Evolutionary conservation across 2,888 invertebrate genomes (phyloP).

Genomic region (Incurvaria masculella): DNA sequence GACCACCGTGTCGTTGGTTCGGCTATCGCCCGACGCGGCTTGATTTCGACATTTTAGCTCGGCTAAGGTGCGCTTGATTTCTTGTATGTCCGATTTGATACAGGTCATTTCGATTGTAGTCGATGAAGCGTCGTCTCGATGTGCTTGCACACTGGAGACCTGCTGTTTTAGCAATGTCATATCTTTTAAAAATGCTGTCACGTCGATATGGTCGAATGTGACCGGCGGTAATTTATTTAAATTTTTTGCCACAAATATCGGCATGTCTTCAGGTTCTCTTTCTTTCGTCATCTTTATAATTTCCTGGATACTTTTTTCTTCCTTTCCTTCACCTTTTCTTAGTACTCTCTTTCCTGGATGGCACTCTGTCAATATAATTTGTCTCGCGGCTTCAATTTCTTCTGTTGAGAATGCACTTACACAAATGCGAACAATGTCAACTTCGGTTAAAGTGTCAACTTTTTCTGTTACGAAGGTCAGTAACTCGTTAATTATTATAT

Average conservation of each 20-base stretch:
- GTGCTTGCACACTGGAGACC: not conserved
- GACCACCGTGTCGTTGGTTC: too few relatives aligned
- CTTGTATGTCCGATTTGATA: too few relatives aligned
- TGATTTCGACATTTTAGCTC: too few relatives aligned
- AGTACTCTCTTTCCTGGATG: not conserved
- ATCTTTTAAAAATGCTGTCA: not conserved
- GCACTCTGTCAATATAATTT: not conserved
- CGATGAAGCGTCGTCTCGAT: too few relatives aligned
- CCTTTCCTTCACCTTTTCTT: slow-evolving; percentile 1
- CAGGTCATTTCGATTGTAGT: too few relatives aligned
- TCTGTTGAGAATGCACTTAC: not conserved
- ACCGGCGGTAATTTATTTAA: slow-evolving; percentile 1
- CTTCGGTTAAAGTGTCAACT: not conserved
- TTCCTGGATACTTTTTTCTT: not conserved
- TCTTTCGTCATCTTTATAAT: not conserved
- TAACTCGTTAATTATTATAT: not conserved
- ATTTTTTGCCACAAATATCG: slow-evolving; percentile 1
- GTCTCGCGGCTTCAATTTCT: not conserved
- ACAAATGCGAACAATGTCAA: not conserved
- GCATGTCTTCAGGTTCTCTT: not conserved
- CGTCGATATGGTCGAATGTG: not conserved
- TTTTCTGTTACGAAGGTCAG: slow-evolving; percentile 1
- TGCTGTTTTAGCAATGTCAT: not conserved
- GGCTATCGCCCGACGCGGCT: too few relatives aligned
- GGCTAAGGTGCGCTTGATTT: too few relatives aligned